A percentile compares a stretch with the other conserved stretches of the same genome.
phyloP scores from a whole-genome alignment of 2,888 invertebrate species.

The Cheilosia urbana region DNA sequence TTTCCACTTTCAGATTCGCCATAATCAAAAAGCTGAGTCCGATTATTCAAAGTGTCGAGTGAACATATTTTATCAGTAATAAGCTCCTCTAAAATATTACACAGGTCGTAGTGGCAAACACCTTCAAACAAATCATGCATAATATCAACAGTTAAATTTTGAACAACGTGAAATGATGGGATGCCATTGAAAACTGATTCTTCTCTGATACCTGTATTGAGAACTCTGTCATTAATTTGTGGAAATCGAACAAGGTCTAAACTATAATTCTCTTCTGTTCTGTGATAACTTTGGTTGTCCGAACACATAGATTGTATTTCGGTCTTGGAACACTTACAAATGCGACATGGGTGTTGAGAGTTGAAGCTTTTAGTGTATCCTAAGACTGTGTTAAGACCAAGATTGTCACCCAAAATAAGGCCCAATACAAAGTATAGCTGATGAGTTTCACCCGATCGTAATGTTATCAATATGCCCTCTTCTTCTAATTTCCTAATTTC shows the following conservation, averaged over 20 bases:
- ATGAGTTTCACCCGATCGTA: slow-evolving; percentile 3
- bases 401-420: slow-evolving; percentile 10
- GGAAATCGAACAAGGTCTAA: background rate
- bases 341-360: background rate
- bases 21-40: background rate
- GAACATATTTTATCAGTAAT: background rate
- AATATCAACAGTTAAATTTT: background rate
- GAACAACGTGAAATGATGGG: background rate
- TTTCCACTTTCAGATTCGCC: slow-evolving; percentile 17
- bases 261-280: slow-evolving; percentile 14
- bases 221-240: slow-evolving; percentile 2
- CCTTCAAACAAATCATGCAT: slow-evolving; percentile 3
- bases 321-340: slow-evolving; percentile 18
- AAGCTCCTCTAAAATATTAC: background rate
- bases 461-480: background rate
- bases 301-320: background rate
- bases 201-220: background rate
- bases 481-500: slow-evolving; percentile 16
- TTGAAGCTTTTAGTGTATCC: slow-evolving; percentile 6
- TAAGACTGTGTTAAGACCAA: slow-evolving; percentile 13
- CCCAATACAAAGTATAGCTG: slow-evolving; percentile 22
- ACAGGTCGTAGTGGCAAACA: background rate
- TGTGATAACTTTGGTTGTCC: slow-evolving; percentile 1
- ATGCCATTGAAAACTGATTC: background rate
- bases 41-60: background rate